phyloP scores from a whole-genome alignment of 2,888 invertebrate species.

The Chaetogeoica ovagalla region DNA sequence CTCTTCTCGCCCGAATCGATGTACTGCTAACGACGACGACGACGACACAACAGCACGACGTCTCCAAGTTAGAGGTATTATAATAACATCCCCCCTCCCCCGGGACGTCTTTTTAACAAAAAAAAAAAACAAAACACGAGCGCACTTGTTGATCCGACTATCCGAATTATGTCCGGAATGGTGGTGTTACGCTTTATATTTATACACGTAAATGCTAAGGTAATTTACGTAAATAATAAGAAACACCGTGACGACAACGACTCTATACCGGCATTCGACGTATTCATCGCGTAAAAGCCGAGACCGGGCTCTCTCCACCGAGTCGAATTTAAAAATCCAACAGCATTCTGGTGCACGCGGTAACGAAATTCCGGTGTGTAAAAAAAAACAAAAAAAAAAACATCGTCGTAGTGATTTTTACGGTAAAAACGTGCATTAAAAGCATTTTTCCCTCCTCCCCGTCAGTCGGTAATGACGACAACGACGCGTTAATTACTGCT shows the following conservation, averaged over 20 bases:
- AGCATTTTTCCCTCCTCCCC: no score
- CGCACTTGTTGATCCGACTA: conserved; percentile 3
- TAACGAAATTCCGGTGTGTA: no score
- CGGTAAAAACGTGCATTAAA: no score
- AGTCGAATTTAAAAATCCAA: conserved; percentile 1
- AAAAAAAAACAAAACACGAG: neutral
- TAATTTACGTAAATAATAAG: neutral
- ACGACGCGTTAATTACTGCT: no score
- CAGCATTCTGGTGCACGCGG: no score
- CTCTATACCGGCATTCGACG: neutral
- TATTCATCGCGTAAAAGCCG: neutral
- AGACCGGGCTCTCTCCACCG: neutral
- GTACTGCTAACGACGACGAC: no score
- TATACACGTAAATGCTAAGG: neutral
- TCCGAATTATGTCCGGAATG: neutral
- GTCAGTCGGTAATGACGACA: no score
- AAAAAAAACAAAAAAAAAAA: no score
- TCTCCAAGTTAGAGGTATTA: neutral
- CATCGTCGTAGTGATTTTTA: no score
- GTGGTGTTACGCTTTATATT: neutral
- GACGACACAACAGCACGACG: neutral
- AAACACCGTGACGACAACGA: neutral
- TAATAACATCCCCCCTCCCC: no score
- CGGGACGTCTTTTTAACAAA: neutral
- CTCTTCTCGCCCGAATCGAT: neutral